Evolutionary conservation across 2,113 vertebrate species (phyloP).

Genomic region (Thalassoma bifasciatum): DNA sequence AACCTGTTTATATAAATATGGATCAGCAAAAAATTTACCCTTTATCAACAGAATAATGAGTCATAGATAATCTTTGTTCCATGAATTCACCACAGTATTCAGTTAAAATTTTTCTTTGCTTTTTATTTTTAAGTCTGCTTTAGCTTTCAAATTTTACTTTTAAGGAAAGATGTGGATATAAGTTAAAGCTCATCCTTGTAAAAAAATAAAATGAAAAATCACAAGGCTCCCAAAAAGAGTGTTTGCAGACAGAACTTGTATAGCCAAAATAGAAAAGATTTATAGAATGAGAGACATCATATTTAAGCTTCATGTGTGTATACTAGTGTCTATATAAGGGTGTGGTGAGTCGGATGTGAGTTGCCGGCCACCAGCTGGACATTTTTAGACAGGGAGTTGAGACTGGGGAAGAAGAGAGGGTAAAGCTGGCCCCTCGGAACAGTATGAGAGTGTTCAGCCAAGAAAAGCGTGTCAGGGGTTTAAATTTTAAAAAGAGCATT

Average conservation of each 20-base stretch:
- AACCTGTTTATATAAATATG: no score
- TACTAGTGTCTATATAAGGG: conserved; percentile 13
- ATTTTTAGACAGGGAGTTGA: conserved; percentile 46
- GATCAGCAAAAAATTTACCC: no score
- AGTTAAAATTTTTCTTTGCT: no score
- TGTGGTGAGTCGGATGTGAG: conserved; percentile 25
- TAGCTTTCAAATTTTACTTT: no score
- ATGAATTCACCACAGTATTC: no score
- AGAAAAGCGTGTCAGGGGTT: conserved; percentile 72
- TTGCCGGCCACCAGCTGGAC: conserved; percentile 10
- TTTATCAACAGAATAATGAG: no score
- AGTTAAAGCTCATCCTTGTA: no score
- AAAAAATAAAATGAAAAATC: neutral
- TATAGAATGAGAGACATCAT: neutral
- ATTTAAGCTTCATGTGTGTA: neutral
- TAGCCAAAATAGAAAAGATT: neutral
- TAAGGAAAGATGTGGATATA: no score
- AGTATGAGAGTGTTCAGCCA: conserved; percentile 63
- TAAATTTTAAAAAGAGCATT: conserved; percentile 67
- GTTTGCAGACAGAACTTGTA: neutral
- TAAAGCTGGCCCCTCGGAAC: conserved; percentile 44
- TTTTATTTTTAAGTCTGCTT: no score
- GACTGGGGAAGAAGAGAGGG: conserved; percentile 25
- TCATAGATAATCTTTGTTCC: no score
- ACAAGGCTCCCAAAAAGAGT: neutral